These are phyloP conservation scores for Fratercula arctica DNA, from an alignment of 2,797 vertebrate species.

Conservation along the genomic window DNA sequence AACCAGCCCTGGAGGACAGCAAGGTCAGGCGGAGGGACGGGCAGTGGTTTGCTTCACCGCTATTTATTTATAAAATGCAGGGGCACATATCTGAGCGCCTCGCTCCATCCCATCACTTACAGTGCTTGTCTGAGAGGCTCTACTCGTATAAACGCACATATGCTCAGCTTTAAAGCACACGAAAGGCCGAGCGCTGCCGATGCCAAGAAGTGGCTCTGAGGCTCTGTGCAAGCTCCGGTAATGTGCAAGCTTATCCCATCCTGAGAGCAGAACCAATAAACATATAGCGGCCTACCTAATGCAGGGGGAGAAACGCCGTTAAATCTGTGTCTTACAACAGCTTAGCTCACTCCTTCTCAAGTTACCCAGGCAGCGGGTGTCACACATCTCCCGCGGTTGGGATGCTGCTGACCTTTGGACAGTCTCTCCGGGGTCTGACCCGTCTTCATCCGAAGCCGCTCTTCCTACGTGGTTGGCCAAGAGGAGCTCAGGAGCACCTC, in stretches of 20 bases:
- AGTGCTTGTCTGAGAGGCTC: background rate
- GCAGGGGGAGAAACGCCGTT: background rate
- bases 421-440: background rate
- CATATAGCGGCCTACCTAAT: background rate
- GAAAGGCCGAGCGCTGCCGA: accelerated
- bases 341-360: conserved; percentile 11
- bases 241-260: background rate
- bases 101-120: background rate
- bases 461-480: background rate
- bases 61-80: background rate
- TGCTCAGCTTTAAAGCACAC: background rate
- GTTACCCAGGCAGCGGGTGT: background rate
- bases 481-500: background rate
- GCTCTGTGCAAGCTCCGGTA: background rate
- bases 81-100: background rate
- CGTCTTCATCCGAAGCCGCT: background rate
- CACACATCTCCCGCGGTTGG: background rate
- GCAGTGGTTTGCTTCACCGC: accelerated
- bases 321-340: background rate
- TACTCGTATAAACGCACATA: accelerated
- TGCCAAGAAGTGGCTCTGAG: background rate
- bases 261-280: conserved; percentile 16
- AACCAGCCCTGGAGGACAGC: accelerated
- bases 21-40: accelerated
- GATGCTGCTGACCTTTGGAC: background rate